Evolutionary conservation across 2,113 vertebrate genomes (phyloP).

Genomic region (Pteruthius melanotis): DNA sequence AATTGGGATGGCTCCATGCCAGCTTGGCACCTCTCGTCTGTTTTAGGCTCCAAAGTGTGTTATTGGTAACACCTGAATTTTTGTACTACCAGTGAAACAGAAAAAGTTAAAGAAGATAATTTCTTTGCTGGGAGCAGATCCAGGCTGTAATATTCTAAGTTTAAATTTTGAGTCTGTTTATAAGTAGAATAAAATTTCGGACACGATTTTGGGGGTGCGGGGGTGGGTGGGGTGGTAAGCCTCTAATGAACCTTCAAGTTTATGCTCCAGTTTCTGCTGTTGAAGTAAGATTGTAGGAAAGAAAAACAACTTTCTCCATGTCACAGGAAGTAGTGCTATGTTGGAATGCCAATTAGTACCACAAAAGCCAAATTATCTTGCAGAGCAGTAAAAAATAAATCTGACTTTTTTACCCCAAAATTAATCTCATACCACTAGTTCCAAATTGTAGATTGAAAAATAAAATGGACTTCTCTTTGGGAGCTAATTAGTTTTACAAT

Average conservation of each 20-base stretch:
- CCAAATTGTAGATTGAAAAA: background rate
- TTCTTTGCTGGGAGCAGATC: background rate
- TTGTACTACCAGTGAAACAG: background rate
- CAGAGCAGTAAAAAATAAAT: background rate
- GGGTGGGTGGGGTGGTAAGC: background rate
- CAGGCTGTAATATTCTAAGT: background rate
- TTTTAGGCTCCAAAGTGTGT: background rate
- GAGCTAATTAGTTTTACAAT: background rate
- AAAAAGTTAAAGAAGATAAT: background rate
- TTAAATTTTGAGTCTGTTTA: background rate
- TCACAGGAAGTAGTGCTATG: background rate
- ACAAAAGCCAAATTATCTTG: background rate
- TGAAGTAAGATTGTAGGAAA: background rate
- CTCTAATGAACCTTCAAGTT: background rate
- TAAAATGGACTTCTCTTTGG: background rate
- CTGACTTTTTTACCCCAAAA: background rate
- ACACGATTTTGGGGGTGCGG: background rate
- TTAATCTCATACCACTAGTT: background rate
- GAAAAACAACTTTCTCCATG: background rate
- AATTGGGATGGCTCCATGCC: background rate
- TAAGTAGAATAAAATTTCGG: background rate
- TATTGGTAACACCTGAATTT: background rate
- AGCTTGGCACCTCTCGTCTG: fast-evolving
- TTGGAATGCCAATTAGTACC: background rate
- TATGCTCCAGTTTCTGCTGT: background rate